A percentile compares a stretch with the other conserved stretches of the same genome.
phyloP scores from a whole-genome alignment of 1,140 invertebrate genomes.

The Vollenhovia emeryi region DNA sequence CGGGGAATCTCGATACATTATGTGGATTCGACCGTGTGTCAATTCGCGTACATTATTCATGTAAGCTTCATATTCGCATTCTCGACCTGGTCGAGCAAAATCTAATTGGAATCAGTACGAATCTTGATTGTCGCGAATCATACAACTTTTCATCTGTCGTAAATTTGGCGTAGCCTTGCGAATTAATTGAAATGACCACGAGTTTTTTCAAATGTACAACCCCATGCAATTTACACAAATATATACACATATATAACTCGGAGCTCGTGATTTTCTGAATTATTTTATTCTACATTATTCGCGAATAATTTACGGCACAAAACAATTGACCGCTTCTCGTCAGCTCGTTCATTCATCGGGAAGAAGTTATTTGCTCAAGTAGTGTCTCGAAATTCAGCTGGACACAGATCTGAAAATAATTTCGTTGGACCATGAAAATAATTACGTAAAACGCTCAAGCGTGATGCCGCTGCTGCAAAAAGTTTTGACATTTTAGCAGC shows the following conservation, averaged over 20 bases:
- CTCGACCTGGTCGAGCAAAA: background rate
- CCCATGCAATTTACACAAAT: too few relatives aligned
- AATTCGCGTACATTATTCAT: constrained; percentile 14
- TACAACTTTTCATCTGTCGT: too few relatives aligned
- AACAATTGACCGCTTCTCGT: background rate
- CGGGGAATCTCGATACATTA: constrained; percentile 48
- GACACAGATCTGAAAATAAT: too few relatives aligned
- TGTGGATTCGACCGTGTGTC: constrained; percentile 29
- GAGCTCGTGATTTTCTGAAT: background rate
- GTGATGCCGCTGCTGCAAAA: too few relatives aligned
- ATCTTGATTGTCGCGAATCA: background rate
- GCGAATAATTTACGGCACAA: background rate
- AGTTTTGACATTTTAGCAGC: too few relatives aligned
- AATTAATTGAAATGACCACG: background rate
- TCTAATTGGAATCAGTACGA: background rate
- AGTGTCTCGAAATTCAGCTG: too few relatives aligned
- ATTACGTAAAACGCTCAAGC: too few relatives aligned
- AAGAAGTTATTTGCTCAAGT: too few relatives aligned
- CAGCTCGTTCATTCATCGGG: background rate
- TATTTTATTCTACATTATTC: background rate
- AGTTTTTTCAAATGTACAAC: background rate
- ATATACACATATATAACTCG: too few relatives aligned
- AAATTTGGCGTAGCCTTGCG: background rate
- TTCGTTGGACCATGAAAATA: too few relatives aligned
- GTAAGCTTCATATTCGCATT: constrained; percentile 17